A percentile compares a stretch with the other conserved stretches of the same genome.
These are phyloP conservation scores for Gymnoscopelus microlampas DNA, from an alignment of 2,797 vertebrate genomes.

Conservation along the genomic window DNA sequence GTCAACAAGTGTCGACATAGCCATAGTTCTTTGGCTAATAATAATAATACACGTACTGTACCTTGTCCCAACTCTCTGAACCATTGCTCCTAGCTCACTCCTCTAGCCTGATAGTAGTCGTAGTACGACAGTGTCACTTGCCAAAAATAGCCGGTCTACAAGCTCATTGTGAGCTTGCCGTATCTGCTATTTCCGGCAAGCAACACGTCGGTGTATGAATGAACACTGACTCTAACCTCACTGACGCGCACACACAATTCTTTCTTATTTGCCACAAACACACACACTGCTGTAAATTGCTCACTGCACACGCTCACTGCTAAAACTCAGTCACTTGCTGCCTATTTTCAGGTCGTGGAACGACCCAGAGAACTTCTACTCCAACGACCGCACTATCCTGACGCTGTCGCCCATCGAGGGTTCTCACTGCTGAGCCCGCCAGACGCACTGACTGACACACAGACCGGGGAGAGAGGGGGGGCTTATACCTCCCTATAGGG, in stretches of 20 bases:
- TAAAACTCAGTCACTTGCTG: slow-evolving; percentile 75
- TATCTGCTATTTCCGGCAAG: no score
- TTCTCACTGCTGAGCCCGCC: slow-evolving; percentile 78
- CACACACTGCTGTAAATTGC: background rate
- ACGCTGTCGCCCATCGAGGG: slow-evolving; percentile 92
- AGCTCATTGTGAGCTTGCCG: no score
- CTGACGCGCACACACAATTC: no score
- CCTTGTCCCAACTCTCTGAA: background rate
- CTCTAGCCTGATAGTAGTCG: no score
- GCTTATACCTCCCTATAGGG: slow-evolving; percentile 21
- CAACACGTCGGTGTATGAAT: no score
- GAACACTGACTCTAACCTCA: no score
- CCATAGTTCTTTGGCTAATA: background rate
- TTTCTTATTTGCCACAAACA: background rate
- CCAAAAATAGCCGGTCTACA: no score
- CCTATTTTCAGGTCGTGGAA: slow-evolving; percentile 96
- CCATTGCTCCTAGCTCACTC: background rate
- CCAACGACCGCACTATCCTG: slow-evolving; percentile 95
- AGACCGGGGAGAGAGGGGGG: slow-evolving; percentile 10
- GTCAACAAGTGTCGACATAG: background rate
- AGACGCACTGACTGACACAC: slow-evolving; percentile 34
- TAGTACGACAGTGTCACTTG: no score
- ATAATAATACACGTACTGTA: background rate
- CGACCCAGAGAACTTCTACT: slow-evolving; percentile 89
- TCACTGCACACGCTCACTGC: slow-evolving; percentile 23